Conservation (phyloP, 2,888 invertebrate genomes). For the Hirtodrosophila duncani region DNA sequence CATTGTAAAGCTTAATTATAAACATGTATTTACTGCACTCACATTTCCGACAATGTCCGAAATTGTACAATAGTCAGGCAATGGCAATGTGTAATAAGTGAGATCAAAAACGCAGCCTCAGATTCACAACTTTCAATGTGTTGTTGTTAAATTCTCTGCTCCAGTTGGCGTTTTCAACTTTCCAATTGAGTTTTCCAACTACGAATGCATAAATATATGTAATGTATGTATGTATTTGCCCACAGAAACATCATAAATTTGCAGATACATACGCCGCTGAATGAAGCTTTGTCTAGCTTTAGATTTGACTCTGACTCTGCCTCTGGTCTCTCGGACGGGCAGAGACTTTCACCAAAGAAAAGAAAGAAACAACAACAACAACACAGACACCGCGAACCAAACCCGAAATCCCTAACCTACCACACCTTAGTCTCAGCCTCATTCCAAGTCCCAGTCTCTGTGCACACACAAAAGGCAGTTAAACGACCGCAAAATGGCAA, state of each 20-base stretch:
- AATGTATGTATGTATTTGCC: too few species aligned
- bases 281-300: conserved; percentile 25
- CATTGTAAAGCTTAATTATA: too few species aligned
- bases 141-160: conserved; percentile 31
- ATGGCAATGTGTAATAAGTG: too few species aligned
- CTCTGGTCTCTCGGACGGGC: too few species aligned
- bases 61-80: too few species aligned
- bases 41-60: too few species aligned
- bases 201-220: too few species aligned
- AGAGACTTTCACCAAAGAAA: conserved; percentile 29
- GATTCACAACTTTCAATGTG: too few species aligned
- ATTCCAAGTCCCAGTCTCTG: neutral
- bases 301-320: too few species aligned
- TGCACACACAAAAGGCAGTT: conserved; percentile 25
- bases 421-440: conserved; percentile 57
- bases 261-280: conserved; percentile 1
- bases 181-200: too few species aligned
- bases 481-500: conserved; percentile 48
- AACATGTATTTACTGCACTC: too few species aligned
- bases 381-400: conserved; percentile 5
- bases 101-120: conserved; percentile 3
- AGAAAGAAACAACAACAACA: neutral
- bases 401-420: conserved; percentile 61
- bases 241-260: too few species aligned
- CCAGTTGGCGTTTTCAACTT: conserved; percentile 27